These are phyloP conservation scores for Caenorhabditis panamensis DNA, from an alignment of 2,888 invertebrate genomes.

Conservation along the genomic window DNA sequence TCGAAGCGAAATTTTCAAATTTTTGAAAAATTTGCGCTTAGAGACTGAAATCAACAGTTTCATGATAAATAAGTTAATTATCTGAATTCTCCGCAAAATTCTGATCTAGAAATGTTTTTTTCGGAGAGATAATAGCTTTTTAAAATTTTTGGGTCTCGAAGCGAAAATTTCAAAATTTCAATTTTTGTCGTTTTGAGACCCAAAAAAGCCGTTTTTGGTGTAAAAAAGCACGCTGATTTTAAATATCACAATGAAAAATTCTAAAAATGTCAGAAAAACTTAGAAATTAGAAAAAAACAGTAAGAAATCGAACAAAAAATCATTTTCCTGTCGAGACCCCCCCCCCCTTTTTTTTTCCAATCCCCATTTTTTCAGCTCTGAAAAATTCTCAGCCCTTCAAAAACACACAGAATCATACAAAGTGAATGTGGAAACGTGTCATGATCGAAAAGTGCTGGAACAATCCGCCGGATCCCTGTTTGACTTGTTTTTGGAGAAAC, in stretches of 20 bases:
- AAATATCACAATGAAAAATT: neutral
- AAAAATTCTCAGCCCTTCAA: constrained; percentile 9
- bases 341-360: neutral
- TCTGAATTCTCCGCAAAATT: no score
- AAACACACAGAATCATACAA: constrained; percentile 29
- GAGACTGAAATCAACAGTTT: neutral
- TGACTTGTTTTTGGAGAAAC: constrained; percentile 66
- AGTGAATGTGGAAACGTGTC: constrained; percentile 61
- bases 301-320: constrained; percentile 14
- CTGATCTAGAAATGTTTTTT: no score
- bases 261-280: neutral
- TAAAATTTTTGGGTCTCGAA: neutral
- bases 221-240: neutral
- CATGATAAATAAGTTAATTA: no score
- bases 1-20: neutral
- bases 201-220: neutral
- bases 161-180: neutral
- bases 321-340: neutral
- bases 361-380: constrained; percentile 8
- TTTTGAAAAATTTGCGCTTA: no score
- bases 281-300: neutral
- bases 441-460: constrained; percentile 56
- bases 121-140: no score
- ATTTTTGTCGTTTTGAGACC: neutral
- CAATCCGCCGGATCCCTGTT: constrained; percentile 27